phyloP scores from a whole-genome alignment of 2,888 invertebrate genomes.

The Drosophila fungiperda region DNA sequence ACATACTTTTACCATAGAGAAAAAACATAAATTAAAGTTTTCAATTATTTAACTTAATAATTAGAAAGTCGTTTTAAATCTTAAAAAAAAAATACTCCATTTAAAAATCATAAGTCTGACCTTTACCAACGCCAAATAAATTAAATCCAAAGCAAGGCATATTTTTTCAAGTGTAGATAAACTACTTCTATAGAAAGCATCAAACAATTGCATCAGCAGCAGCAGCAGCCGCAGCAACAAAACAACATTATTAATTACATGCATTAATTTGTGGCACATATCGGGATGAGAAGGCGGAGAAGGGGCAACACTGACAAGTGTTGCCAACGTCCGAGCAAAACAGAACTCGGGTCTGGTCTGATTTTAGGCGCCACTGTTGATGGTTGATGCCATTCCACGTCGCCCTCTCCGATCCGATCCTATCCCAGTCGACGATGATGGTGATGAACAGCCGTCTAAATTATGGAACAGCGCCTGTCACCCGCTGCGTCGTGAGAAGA shows the following conservation, averaged over 20 bases:
- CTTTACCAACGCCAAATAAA: not conserved
- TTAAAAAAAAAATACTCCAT: no score
- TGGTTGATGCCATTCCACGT: conserved; percentile 37
- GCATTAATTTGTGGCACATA: conserved; percentile 74
- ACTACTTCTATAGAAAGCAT: conserved; percentile 60
- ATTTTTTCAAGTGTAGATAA: conserved; percentile 16
- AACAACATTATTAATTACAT: conserved; percentile 76
- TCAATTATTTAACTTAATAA: no score
- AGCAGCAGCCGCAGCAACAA: conserved; percentile 39
- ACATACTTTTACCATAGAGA: no score
- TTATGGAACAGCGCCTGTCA: conserved; percentile 80
- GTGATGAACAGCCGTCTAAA: conserved; percentile 79
- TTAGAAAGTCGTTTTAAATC: not conserved
- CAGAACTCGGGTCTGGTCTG: conserved; percentile 17
- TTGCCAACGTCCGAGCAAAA: conserved; percentile 53
- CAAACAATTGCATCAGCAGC: conserved; percentile 53
- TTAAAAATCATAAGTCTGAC: not conserved
- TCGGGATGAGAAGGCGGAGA: conserved; percentile 13
- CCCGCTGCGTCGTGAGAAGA: conserved; percentile 74
- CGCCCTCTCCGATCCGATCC: conserved; percentile 11
- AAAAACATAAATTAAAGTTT: no score
- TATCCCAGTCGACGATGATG: conserved; percentile 6
- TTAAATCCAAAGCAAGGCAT: not conserved
- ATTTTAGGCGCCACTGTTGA: conserved; percentile 83
- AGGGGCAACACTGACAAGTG: conserved; percentile 65